Conservation (phyloP, 2,888 invertebrate genomes). For the Rhagium mordax region DNA sequence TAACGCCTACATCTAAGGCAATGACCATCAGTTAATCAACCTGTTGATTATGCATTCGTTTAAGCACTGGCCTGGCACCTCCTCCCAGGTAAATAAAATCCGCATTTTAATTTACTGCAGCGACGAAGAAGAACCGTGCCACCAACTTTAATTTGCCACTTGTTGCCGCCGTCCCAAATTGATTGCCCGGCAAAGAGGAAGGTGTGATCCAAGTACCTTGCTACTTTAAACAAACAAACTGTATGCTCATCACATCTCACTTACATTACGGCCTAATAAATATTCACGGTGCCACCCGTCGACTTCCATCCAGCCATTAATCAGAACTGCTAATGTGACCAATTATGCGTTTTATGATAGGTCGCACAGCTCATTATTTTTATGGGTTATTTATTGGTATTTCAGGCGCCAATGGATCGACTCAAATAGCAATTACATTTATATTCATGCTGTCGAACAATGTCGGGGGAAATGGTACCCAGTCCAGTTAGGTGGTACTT, state of each 20-base stretch:
- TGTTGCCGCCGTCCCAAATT: neutral
- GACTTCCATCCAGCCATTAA: slow-evolving; percentile 6
- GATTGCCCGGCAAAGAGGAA: neutral
- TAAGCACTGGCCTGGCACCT: too few relatives aligned
- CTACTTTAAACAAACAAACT: neutral
- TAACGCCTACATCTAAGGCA: too few relatives aligned
- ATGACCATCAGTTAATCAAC: too few relatives aligned
- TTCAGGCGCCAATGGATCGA: neutral
- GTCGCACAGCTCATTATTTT: slow-evolving; percentile 1
- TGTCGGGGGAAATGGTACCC: neutral
- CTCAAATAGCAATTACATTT: neutral
- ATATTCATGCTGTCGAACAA: neutral
- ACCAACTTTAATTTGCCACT: neutral
- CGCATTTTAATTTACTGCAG: too few relatives aligned
- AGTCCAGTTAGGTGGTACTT: neutral
- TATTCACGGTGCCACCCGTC: neutral
- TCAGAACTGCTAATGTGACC: slow-evolving; percentile 4
- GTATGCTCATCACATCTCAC: slow-evolving; percentile 13
- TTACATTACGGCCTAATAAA: slow-evolving; percentile 6
- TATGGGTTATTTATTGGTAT: slow-evolving; percentile 5
- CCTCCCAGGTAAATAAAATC: too few relatives aligned
- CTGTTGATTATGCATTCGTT: too few relatives aligned
- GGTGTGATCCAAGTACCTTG: neutral
- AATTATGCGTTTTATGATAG: slow-evolving; percentile 21
- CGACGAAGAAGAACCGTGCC: too few relatives aligned